These are phyloP conservation scores for Mercenaria mercenaria DNA, from an alignment of 1,140 invertebrate species.

Conservation along the genomic window DNA sequence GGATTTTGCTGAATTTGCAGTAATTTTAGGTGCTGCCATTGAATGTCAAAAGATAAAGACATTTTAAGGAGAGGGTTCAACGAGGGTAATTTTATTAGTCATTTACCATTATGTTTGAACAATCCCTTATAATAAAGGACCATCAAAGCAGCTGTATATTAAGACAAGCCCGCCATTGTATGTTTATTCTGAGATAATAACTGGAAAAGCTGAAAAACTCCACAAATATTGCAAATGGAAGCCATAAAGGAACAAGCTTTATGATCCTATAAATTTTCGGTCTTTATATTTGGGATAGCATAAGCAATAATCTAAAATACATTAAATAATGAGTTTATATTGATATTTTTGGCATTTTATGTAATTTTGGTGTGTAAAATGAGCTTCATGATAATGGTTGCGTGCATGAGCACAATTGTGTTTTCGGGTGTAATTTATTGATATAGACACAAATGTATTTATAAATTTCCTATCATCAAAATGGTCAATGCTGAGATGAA, in stretches of 20 bases:
- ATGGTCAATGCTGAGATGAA: too few species aligned
- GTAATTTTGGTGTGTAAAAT: neutral
- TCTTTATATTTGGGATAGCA: neutral
- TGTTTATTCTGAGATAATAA: constrained; percentile 11
- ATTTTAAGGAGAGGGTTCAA: too few species aligned
- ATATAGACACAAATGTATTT: too few species aligned
- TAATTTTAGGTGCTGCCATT: too few species aligned
- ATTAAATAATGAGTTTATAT: neutral
- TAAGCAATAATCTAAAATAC: constrained; percentile 6
- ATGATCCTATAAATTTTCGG: neutral
- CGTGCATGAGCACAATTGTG: neutral
- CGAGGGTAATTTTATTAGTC: too few species aligned
- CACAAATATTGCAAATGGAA: neutral
- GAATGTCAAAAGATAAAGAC: too few species aligned
- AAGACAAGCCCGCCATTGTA: neutral
- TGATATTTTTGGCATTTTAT: neutral
- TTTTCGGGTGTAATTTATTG: neutral
- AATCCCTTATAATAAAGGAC: neutral
- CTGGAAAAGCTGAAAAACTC: neutral
- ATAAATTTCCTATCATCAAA: too few species aligned
- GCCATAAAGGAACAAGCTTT: neutral
- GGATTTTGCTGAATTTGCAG: too few species aligned
- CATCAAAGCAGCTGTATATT: neutral
- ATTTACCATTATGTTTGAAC: too few species aligned
- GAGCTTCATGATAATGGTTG: neutral